phyloP scores from a whole-genome alignment of 1,140 invertebrate genomes.

The Diplogasteroides magnus region DNA sequence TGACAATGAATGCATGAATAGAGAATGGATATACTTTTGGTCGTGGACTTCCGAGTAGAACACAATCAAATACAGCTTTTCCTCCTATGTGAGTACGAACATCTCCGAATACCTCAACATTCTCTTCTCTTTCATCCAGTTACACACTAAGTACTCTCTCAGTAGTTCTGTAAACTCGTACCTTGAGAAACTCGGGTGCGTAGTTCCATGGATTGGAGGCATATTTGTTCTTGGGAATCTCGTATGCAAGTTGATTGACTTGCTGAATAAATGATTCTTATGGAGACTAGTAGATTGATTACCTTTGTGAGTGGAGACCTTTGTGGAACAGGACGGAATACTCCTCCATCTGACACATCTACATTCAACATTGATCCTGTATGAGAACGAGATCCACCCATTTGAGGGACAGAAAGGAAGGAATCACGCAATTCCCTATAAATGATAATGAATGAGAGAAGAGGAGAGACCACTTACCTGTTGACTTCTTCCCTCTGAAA shows the following conservation, averaged over 20 bases:
- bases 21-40: slow-evolving; percentile 33
- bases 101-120: slow-evolving; percentile 44
- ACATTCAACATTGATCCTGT: slow-evolving; percentile 14
- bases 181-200: slow-evolving; percentile 48
- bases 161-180: neutral
- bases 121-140: neutral
- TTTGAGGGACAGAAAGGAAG: neutral
- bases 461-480: neutral
- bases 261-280: slow-evolving; percentile 39
- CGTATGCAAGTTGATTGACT: slow-evolving; percentile 53
- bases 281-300: neutral
- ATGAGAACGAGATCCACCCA: neutral
- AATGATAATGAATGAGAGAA: neutral
- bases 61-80: slow-evolving; percentile 52
- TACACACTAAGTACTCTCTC: neutral
- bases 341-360: slow-evolving; percentile 19
- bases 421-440: neutral
- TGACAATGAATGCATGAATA: neutral
- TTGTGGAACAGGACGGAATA: slow-evolving; percentile 26
- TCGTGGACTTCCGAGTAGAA: slow-evolving; percentile 51
- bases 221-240: slow-evolving; percentile 54
- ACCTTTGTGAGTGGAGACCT: slow-evolving; percentile 33
- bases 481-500: neutral
- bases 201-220: slow-evolving; percentile 52
- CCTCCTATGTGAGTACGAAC: slow-evolving; percentile 45